These are phyloP conservation scores for Amphiprion ocellaris DNA, from an alignment of 2,113 vertebrate genomes.

Conservation along the genomic window DNA sequence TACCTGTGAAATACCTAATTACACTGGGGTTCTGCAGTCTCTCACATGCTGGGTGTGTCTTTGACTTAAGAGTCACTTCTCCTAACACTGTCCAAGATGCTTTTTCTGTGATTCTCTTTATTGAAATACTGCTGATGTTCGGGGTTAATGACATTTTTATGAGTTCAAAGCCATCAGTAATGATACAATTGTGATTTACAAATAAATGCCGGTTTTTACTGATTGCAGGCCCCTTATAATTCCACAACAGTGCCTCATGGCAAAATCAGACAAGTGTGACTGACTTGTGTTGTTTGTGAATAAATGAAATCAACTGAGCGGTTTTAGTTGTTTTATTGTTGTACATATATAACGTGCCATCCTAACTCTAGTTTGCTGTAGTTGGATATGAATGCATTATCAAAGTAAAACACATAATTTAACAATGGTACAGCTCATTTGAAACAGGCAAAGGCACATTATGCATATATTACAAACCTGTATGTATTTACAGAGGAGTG, in stretches of 20 bases:
- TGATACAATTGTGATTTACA: background rate
- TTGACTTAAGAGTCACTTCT: background rate
- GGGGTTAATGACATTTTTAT: background rate
- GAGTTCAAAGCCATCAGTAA: background rate
- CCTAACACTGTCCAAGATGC: background rate
- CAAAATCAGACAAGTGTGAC: background rate
- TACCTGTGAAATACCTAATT: background rate
- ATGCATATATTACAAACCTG: slow-evolving; percentile 67
- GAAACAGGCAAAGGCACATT: slow-evolving; percentile 52
- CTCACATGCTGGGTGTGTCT: background rate
- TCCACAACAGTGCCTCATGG: background rate
- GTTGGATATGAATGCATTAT: slow-evolving; percentile 34
- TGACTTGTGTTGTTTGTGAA: background rate
- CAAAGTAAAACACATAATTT: slow-evolving; percentile 36
- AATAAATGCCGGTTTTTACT: background rate
- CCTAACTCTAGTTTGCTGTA: slow-evolving; percentile 31
- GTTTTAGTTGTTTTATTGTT: slow-evolving; percentile 66
- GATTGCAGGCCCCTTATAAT: background rate
- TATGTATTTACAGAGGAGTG: slow-evolving; percentile 74
- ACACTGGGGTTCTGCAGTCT: background rate
- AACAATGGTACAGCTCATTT: slow-evolving; percentile 65
- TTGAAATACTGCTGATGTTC: too few relatives aligned
- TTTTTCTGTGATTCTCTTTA: background rate
- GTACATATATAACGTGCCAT: slow-evolving; percentile 35
- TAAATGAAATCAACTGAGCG: slow-evolving; percentile 33